Evolutionary conservation across 30 jellyfish, hydroid and myxozoan genomes (phyloP).

Genomic region (Chrysaora quinquecirrha): DNA sequence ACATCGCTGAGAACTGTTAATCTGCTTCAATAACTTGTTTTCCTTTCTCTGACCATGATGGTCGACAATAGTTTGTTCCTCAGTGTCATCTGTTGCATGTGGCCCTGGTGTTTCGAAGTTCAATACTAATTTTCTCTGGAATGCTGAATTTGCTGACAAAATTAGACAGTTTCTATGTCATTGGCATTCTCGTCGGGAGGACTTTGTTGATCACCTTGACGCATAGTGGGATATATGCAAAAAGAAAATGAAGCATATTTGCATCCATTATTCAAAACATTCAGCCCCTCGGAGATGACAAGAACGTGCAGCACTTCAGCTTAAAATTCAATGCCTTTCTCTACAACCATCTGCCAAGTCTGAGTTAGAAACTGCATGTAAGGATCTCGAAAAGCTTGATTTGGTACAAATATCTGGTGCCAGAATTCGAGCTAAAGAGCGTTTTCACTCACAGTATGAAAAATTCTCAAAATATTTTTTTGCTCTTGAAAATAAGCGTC

Average conservation of each 20-base stretch:
- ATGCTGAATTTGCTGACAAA: background rate
- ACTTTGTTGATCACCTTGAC: background rate
- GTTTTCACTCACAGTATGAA: background rate
- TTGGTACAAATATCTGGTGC: background rate
- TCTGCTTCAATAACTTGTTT: background rate
- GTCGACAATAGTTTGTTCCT: background rate
- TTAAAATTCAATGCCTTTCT: background rate
- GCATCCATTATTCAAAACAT: background rate
- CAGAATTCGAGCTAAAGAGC: background rate
- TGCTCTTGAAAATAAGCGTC: background rate
- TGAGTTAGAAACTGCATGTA: background rate
- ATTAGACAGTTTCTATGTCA: background rate
- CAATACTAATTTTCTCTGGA: background rate
- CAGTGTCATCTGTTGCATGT: too few species aligned
- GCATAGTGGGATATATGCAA: too few species aligned
- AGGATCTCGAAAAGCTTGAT: background rate
- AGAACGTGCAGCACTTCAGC: background rate
- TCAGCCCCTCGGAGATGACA: background rate
- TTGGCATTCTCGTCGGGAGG: slow-evolving; percentile 1
- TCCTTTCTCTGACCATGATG: too few species aligned
- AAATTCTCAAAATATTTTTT: background rate
- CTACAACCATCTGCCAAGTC: background rate
- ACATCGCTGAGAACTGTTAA: background rate
- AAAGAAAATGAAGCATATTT: slow-evolving; percentile 27
- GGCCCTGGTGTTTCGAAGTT: background rate